Percentiles rank a stretch among this genome's conserved stretches.
These are phyloP conservation scores for Opisthocomus hoazin DNA, from an alignment of 2,113 vertebrate species.

Conservation along the genomic window DNA sequence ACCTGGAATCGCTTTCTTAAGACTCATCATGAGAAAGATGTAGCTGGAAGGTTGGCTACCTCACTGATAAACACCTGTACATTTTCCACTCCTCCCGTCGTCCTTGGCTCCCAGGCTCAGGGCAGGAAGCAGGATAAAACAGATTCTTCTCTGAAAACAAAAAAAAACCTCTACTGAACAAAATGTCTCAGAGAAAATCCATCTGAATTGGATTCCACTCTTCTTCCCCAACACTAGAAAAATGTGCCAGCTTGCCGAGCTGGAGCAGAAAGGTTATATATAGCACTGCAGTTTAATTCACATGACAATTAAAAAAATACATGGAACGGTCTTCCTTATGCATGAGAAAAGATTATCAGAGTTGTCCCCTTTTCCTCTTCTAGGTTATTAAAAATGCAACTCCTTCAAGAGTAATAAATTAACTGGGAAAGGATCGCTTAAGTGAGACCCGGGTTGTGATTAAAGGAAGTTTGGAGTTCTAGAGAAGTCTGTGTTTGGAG, in stretches of 20 bases:
- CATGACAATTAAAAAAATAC: slow-evolving; percentile 37
- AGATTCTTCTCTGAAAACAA: background rate
- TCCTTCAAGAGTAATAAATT: slow-evolving; percentile 47
- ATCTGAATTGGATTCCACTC: background rate
- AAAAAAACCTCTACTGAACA: background rate
- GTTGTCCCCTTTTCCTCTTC: slow-evolving; percentile 21
- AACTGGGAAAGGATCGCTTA: background rate
- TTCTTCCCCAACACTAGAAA: background rate
- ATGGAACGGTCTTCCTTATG: background rate
- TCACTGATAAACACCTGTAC: background rate
- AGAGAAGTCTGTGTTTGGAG: slow-evolving; percentile 9
- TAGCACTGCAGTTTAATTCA: slow-evolving; percentile 8
- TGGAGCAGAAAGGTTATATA: slow-evolving; percentile 12
- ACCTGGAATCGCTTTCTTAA: background rate
- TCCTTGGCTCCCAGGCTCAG: background rate
- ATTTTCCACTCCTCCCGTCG: background rate
- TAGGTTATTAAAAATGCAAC: slow-evolving; percentile 55
- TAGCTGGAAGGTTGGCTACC: background rate
- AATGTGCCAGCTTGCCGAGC: background rate
- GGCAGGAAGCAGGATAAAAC: background rate
- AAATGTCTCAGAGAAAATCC: background rate
- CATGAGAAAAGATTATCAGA: slow-evolving; percentile 29
- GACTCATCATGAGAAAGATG: background rate
- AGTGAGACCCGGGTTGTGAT: slow-evolving; percentile 11
- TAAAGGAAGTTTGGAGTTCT: slow-evolving; percentile 26